phyloP scores from a whole-genome alignment of 2,888 invertebrate species.

The Drosophila macrothrix region DNA sequence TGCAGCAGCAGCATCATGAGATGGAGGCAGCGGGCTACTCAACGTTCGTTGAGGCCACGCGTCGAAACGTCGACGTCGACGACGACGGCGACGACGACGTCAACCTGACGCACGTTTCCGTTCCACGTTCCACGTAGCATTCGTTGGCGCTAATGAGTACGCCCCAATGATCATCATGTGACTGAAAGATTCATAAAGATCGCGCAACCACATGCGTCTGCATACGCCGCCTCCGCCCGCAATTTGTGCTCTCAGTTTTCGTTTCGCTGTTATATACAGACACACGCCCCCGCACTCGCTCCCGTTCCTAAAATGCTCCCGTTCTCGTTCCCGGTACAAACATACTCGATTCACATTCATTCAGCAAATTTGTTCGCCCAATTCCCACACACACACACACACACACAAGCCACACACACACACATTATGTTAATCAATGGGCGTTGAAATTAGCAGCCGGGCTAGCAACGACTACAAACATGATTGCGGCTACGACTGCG shows the following conservation, averaged over 20 bases:
- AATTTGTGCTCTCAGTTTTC: conserved; percentile 11
- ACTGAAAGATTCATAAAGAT: conserved; percentile 58
- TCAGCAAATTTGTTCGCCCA: conserved; percentile 54
- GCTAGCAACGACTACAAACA: conserved; percentile 19
- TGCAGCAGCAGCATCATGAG: background rate
- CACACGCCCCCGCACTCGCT: background rate
- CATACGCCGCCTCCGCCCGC: conserved; percentile 10
- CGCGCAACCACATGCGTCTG: conserved; percentile 21
- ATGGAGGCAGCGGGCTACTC: conserved; percentile 8
- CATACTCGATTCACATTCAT: conserved; percentile 55
- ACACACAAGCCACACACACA: background rate
- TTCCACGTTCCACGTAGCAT: conserved; percentile 40
- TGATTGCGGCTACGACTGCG: conserved; percentile 39
- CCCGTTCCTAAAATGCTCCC: background rate
- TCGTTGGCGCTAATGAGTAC: conserved; percentile 53
- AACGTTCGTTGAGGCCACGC: conserved; percentile 51
- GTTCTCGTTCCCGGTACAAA: conserved; percentile 15
- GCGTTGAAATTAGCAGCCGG: conserved; percentile 68
- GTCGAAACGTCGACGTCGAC: conserved; percentile 6
- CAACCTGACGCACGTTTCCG: conserved; percentile 72
- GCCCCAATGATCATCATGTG: conserved; percentile 78
- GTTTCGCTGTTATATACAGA: background rate
- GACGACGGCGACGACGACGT: conserved; percentile 27
- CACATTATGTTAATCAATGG: conserved; percentile 62
- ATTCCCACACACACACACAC: conserved; percentile 43